Evolutionary conservation across 2,888 invertebrate genomes (phyloP), one percentile per base, ranked within the genome.

Genomic region (Agrochola lota): DNA sequence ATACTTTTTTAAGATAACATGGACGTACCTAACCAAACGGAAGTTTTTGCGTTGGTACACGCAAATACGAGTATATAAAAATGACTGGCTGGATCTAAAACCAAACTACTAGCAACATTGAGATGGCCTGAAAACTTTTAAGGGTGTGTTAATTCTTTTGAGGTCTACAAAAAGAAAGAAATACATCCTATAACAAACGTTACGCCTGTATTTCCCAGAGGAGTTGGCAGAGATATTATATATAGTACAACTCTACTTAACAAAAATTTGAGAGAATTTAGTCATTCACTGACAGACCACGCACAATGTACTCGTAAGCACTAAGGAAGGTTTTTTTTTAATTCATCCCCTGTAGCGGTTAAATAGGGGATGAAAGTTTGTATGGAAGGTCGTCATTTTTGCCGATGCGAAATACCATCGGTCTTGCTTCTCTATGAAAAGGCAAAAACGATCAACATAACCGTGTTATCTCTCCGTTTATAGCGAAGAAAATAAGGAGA

Each of bases 1-100:
- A 68, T 67, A 49, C 72, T n/a, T 52, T 67, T 63, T 20, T 30
- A 66, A 15, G 46, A 69, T 30, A 67, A 63, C 30, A 57, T 66
- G 40, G 70, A 60, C 2, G 35, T 43, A 43, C 9, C 1, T 9
- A 43, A 43, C 43, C 43, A 43, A 43, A 43, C 43, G 11, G 43
- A 43, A 43, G 43, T 40, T 66, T 64, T 75, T 60, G 71, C 30
- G 40, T 59, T 30, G 7, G 6, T 55, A 40, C 23, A 40, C 26
- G 17, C 8, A 26, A 60, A 40, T n/a, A n/a, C n/a, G n/a, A n/a
- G n/a, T 55, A 23, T 74, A 26, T 17, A 17, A 55, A 69, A 17
- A 55, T 43, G 0, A 4, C 5, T 70, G 8, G 20, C 35, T 12
- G 70, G 8, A 40, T 8, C 6, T 35, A 35, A 52, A 11, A 23